A percentile compares a stretch with the other conserved stretches of the same genome.
phyloP scores from a whole-genome alignment of 1,140 invertebrate species.

The Bombus pascuorum region DNA sequence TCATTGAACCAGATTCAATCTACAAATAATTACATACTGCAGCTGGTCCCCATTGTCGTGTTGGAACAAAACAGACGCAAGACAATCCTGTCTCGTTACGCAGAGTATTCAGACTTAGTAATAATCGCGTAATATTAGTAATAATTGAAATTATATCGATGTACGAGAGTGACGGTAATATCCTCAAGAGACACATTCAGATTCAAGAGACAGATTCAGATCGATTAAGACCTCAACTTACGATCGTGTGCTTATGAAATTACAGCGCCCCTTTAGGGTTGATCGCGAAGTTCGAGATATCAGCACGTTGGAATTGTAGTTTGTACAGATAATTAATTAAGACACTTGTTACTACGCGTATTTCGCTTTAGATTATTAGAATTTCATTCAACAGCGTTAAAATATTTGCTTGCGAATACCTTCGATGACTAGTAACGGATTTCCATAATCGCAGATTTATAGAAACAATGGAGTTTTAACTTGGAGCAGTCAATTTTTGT shows the following conservation, averaged over 20 bases:
- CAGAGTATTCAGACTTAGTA: neutral
- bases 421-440: no score
- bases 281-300: neutral
- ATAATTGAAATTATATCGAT: no score
- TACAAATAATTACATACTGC: constrained; percentile 18
- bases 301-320: neutral
- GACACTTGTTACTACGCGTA: neutral
- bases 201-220: neutral
- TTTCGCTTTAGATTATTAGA: no score
- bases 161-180: neutral
- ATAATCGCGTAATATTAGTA: no score
- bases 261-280: neutral
- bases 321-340: neutral
- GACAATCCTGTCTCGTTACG: neutral
- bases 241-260: neutral
- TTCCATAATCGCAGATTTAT: no score
- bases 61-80: neutral
- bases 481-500: no score
- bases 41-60: neutral
- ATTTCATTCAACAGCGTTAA: fast-evolving
- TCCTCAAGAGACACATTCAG: neutral
- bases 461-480: fast-evolving
- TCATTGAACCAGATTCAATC: constrained; percentile 1
- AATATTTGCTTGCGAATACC: no score
- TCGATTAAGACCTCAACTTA: neutral